Base-by-base conservation (phyloP, 2,797 vertebrate species). In the Oreonectes daqikongensis region DNA sequence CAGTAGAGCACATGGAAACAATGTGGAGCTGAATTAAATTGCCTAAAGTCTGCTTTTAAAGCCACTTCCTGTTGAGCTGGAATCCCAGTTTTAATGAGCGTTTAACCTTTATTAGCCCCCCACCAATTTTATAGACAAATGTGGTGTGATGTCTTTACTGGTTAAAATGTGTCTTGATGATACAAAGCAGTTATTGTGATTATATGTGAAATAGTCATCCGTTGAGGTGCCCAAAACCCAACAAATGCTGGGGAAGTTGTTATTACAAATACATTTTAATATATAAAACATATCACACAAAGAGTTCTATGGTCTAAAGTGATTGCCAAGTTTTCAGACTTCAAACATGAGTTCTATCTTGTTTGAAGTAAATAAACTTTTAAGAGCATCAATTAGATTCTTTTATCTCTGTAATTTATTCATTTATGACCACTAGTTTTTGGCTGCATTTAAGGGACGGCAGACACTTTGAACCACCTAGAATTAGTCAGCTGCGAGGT, bases 81-180 rank as follows among this genome's bases (percentile, higher is more conserved):
- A 82, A 57, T 79, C 20, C 24, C 10, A 50, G 59, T 77, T 80
- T 55, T 83, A 75, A 75, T 75, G 38, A 66, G 72, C 35, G 40
- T 57, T 67, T 67, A 75, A 42, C 46, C 65, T 66, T 48, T 48
- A 74, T 66, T 75, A 66, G 26, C 63, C 42, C 28, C 59, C 24
- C 46, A 79, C 66, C 30, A 61, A 40, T 53, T 73, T 79, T 44
- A 72, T 38, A 46, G 61, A 42, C 63, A 35, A 40, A 66, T 77
- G 66, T 65, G 42, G 61, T 57, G 2, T 17, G 22, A 71, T 50
- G 67, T 67, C 32, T 77, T 82, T 72, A 81, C 70, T 80, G 69
- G 70, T 61, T 75, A 46, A 79, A 64, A 76, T 60, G 2, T 1
- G 2, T 59, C 69, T 61, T 35, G 22, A 53, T 74, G 59, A 73